A percentile compares a stretch with the other conserved stretches of the same genome.
These are phyloP conservation scores for Ranitomeya imitator DNA, from an alignment of 2,113 vertebrate species.

Conservation along the genomic window DNA sequence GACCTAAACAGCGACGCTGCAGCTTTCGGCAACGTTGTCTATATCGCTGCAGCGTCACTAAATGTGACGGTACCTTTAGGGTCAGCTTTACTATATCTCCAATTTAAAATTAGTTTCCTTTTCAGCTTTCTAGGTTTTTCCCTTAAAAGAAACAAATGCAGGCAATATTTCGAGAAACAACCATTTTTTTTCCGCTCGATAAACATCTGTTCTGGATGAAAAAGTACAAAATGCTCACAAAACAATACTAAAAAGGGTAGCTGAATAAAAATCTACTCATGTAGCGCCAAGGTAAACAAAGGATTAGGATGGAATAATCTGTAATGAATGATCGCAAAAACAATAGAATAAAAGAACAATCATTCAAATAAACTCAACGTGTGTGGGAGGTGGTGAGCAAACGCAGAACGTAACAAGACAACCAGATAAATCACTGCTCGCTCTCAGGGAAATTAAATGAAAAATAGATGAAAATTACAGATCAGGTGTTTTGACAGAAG, in stretches of 20 bases:
- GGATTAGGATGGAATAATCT: conserved; percentile 48
- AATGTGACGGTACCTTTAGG: no score
- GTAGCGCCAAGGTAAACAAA: conserved; percentile 45
- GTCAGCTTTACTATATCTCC: background rate
- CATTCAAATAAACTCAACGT: background rate
- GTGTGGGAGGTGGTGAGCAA: conserved; percentile 8
- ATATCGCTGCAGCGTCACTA: no score
- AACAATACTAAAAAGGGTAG: conserved; percentile 6
- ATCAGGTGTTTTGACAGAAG: conserved; percentile 5
- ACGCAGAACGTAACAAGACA: background rate
- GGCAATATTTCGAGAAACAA: background rate
- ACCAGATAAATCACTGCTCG: background rate
- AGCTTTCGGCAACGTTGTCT: no score
- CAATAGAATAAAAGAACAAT: conserved; percentile 39
- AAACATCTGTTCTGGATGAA: conserved; percentile 43
- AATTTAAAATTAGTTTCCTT: background rate
- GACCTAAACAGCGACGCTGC: no score
- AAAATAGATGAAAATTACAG: background rate
- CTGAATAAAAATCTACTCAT: conserved; percentile 22
- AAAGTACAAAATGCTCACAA: background rate
- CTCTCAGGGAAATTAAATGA: background rate
- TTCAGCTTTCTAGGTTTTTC: background rate
- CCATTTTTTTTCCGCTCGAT: background rate
- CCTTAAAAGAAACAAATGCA: background rate
- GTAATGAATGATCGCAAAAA: conserved; percentile 24